Evolutionary conservation across 2,888 invertebrate species (phyloP).

Genomic region (Dolichomitus sp.): DNA sequence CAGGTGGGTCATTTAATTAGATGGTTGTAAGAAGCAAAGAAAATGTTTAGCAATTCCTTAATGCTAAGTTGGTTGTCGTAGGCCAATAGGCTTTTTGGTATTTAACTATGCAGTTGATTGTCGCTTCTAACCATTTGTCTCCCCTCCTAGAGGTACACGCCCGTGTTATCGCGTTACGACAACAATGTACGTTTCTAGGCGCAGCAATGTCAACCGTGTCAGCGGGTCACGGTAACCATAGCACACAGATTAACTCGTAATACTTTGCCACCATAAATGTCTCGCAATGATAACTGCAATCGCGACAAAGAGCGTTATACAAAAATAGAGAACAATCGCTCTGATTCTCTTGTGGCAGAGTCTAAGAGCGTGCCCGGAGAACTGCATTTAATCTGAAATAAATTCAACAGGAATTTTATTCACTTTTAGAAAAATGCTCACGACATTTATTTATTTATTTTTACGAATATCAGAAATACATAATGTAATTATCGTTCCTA

Average conservation of each 20-base stretch:
- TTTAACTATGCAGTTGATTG: not conserved
- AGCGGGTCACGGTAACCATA: no score
- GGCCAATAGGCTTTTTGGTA: no score
- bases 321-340: not conserved
- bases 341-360: not conserved
- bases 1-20: no score
- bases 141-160: not conserved
- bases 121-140: not conserved
- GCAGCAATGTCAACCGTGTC: not conserved
- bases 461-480: not conserved
- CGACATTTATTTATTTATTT: no score
- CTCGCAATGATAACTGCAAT: not conserved
- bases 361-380: not conserved
- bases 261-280: not conserved
- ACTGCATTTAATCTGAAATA: no score
- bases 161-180: conserved; percentile 29
- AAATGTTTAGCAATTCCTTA: no score
- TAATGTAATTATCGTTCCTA: not conserved
- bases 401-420: no score
- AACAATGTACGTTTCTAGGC: conserved; percentile 18
- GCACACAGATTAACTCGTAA: not conserved
- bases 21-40: no score
- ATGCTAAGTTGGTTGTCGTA: no score
- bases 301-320: not conserved
- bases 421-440: no score